Evolutionary conservation across 2,797 vertebrate genomes (phyloP), one percentile per base, ranked within the genome.

Genomic region (Pagetopsis macropterus): DNA sequence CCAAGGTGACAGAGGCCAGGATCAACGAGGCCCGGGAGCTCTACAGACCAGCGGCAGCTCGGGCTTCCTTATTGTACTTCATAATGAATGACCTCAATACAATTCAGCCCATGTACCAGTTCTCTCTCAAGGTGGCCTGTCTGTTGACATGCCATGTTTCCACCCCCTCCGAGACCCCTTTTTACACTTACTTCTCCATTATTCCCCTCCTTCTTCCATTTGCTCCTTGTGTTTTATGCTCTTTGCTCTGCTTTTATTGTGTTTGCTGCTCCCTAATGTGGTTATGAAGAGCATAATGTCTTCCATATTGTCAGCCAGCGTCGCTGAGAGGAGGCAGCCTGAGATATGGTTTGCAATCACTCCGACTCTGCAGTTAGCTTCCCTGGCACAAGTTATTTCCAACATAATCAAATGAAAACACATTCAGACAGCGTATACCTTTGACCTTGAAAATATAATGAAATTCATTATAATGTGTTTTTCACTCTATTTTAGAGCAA

Each of bases 81-180:
- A 95, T 96, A 92, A 96, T 97, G 96, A 96, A 93, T 3, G 94
- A 97, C 92, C 97, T 99, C 72, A 96, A 95, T 82, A 92, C 95
- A 92, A 95, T 99, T 89, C 97, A 99, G 76, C 97, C 97, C 60
- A 97, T 99, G 97, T 99, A 99, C 94, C 96, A 97, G 94, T 99
- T 99, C 93, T 98, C 97, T 81, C 95, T 99, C 72, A 98, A 99
- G 98, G 98, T 99, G 86, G 15, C 15, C 66, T 63, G 61, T 78
- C 84, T 84, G 57, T 86, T 89, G 86, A 90, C 84, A 81, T 72
- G 45, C 78, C 76, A 23, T 77, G 77, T 81, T 81, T 79, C 79
- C 83, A 65, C 62, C 49, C 63, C 12, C 75, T 46, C 58, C 27
- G 84, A 88, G 84, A 83, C 75, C 72, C 75, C 71, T 79, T 84